A percentile compares a stretch with the other conserved stretches of the same genome.
These are phyloP conservation scores for Matsumyia berberina DNA, from an alignment of 2,888 invertebrate genomes.

Conservation along the genomic window DNA sequence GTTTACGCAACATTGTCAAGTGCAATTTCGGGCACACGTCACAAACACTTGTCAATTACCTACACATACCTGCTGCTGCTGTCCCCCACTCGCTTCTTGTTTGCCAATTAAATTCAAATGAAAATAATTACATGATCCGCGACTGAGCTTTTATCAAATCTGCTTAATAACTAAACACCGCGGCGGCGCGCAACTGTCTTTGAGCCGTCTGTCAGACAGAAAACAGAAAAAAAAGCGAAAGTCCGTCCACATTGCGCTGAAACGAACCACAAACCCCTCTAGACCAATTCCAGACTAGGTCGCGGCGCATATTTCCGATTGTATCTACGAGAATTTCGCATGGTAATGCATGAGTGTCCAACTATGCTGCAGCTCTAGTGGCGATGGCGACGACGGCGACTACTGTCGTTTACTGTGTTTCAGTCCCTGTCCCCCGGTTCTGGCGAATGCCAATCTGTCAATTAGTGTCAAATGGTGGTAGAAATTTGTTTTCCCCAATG, in stretches of 20 bases:
- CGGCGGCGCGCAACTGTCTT: neutral
- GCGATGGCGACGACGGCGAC: slow-evolving; percentile 49
- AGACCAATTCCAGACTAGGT: slow-evolving; percentile 65
- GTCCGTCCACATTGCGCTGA: slow-evolving; percentile 33
- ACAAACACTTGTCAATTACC: slow-evolving; percentile 72
- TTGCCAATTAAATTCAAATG: slow-evolving; percentile 73
- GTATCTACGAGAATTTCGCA: slow-evolving; percentile 53
- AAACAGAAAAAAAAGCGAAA: slow-evolving; percentile 59
- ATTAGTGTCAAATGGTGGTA: slow-evolving; percentile 75
- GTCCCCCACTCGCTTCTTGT: slow-evolving; percentile 1
- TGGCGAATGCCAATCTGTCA: slow-evolving; percentile 75
- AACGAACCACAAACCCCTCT: slow-evolving; percentile 46
- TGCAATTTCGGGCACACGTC: slow-evolving; percentile 71
- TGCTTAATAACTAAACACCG: slow-evolving; percentile 54
- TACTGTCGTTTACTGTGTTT: slow-evolving; percentile 59
- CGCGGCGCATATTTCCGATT: slow-evolving; percentile 64
- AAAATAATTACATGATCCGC: slow-evolving; percentile 67
- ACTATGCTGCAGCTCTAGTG: slow-evolving; percentile 15
- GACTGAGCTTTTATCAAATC: slow-evolving; percentile 67
- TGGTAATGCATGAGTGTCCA: slow-evolving; percentile 52
- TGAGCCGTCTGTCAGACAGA: neutral
- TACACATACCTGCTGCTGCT: slow-evolving; percentile 3
- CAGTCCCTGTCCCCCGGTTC: slow-evolving; percentile 25
- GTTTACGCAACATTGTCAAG: slow-evolving; percentile 52
- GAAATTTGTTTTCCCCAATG: slow-evolving; percentile 73